A percentile compares a stretch with the other conserved stretches of the same genome.
These are phyloP conservation scores for Tetanocera ferruginea DNA, from an alignment of 2,888 invertebrate genomes.

Conservation along the genomic window DNA sequence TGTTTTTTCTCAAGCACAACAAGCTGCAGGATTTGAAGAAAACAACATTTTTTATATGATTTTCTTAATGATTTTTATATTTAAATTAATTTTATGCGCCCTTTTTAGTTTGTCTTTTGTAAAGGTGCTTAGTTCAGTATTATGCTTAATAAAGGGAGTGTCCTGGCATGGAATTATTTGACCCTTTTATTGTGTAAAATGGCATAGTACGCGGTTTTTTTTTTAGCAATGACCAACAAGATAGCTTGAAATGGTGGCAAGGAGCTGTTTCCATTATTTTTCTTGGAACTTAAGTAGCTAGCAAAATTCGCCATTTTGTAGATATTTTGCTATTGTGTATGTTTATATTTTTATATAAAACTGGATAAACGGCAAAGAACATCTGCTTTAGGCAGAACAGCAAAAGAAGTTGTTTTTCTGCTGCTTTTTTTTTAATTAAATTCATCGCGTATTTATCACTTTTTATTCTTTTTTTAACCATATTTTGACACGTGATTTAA, in stretches of 20 bases:
- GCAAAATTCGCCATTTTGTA: constrained; percentile 17
- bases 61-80: constrained; percentile 66
- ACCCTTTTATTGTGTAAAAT: background rate
- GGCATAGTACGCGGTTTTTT: background rate
- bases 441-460: too few relatives aligned
- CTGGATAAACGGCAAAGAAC: background rate
- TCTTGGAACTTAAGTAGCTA: background rate
- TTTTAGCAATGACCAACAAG: background rate
- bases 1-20: constrained; percentile 62
- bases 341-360: background rate
- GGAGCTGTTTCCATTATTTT: background rate
- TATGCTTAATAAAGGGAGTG: background rate
- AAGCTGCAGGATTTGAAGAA: constrained; percentile 35
- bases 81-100: constrained; percentile 58
- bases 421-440: too few relatives aligned
- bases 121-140: background rate
- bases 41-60: constrained; percentile 43
- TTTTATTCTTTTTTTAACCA: too few relatives aligned
- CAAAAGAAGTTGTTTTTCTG: too few relatives aligned
- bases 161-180: background rate
- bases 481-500: too few relatives aligned
- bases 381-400: background rate
- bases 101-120: background rate
- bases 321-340: background rate
- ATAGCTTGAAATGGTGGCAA: background rate